These are phyloP conservation scores for Adelosebastes latens DNA, from an alignment of 2,797 vertebrate genomes.

Conservation along the genomic window DNA sequence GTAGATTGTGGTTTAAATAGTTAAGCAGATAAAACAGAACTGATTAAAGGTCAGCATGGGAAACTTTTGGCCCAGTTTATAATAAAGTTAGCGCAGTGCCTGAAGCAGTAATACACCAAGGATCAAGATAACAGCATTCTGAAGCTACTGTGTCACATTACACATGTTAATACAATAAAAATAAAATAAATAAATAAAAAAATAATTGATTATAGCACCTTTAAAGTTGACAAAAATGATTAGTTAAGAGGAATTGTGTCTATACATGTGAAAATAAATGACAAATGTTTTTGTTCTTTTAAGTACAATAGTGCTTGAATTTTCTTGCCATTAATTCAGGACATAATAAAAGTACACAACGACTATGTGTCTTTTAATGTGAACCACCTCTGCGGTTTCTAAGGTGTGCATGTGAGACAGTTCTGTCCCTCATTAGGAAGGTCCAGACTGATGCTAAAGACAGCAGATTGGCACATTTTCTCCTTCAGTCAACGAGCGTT, in stretches of 20 bases:
- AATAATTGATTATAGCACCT: background rate
- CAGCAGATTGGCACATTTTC: constrained; percentile 32
- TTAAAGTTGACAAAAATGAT: background rate
- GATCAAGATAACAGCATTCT: background rate
- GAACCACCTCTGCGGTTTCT: background rate
- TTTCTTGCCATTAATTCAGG: background rate
- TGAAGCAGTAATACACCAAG: constrained; percentile 1
- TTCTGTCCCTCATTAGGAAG: constrained; percentile 17
- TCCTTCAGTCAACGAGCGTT: constrained; percentile 24
- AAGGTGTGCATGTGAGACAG: background rate
- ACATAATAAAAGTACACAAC: constrained; percentile 18
- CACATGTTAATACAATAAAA: background rate
- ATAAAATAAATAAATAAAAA: background rate
- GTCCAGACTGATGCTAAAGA: constrained; percentile 14
- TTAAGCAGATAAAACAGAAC: background rate
- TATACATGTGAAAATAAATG: background rate
- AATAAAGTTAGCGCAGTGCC: background rate
- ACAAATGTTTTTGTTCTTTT: background rate
- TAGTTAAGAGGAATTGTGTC: background rate
- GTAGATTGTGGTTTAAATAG: background rate
- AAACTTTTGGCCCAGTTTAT: constrained; percentile 1
- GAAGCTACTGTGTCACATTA: background rate
- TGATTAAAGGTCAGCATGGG: background rate
- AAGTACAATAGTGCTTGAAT: background rate
- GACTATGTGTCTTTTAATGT: background rate